Evolutionary conservation across 2,888 invertebrate genomes (phyloP), one percentile per base, ranked within the genome.

Genomic region (Dioctria linearis): DNA sequence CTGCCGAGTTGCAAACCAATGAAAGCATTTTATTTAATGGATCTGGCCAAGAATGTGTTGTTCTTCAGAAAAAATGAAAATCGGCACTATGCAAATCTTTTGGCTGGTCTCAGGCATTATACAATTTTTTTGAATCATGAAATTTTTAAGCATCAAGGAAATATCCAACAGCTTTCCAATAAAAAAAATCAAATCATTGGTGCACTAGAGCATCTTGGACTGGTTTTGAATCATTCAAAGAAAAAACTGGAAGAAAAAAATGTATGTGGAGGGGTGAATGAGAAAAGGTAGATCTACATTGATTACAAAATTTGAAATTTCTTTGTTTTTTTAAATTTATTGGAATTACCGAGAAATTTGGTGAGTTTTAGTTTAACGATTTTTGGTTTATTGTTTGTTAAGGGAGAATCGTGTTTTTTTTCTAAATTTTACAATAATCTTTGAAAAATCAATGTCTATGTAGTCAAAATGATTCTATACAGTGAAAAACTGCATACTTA

Each of bases 1-100:
- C 84, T 90, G 3, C 90, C 90, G 83, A 88, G 90, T 78, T 89
- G 88, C 54, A 90, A 89, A 84, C 86, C 89, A 59, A 89, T 90
- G 76, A 90, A 90, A 61, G 57, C 46, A 25, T 79, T 80, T 65
- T 54, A 78, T 37, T 59, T 82, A 3, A 11, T 65, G 13, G 73
- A 80, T 49, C 79, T 82, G 11, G 76, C 67, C 8, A n/a, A 59
- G 3, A 57, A 81, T 54, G 37, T 71, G n/a, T 46, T 79, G 4
- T 80, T 66, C 80, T 67, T 83, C 11, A 51, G 78, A 1, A 69
- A 73, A 6, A 80, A 80, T 43, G 82, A 83, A 57, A 57, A 81
- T n/a, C 11, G 25, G 2, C 40, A 69, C 6, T 83, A 78, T 51
- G 51, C 49, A 43, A 73, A 54, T 2, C 67, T 71, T n/a, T 65